Conservation (phyloP, 2,113 vertebrate genomes). For the Pungitius pungitius region DNA sequence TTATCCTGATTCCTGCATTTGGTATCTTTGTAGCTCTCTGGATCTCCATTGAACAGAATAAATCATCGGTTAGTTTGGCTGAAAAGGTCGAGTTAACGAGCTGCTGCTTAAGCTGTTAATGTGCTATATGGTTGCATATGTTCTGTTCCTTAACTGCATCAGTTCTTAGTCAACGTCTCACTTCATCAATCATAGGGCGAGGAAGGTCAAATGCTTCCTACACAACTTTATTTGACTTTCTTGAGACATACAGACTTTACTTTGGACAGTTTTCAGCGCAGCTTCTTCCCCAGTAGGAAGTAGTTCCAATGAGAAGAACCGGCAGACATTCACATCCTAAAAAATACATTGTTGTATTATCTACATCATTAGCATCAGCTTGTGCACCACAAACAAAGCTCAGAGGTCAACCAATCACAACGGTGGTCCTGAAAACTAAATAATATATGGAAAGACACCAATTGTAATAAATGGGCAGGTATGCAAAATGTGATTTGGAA, state of each 20-base stretch:
- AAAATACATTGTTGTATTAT: not conserved
- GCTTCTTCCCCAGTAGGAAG: slow-evolving; percentile 12
- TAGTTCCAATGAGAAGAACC: slow-evolving; percentile 25
- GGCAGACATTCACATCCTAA: not conserved
- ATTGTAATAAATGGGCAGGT: not conserved
- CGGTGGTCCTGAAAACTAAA: not conserved
- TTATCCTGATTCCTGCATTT: not conserved
- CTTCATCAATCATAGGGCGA: slow-evolving; percentile 28
- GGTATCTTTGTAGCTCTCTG: not conserved
- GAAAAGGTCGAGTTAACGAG: not conserved
- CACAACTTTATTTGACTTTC: slow-evolving; percentile 28
- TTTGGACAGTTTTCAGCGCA: slow-evolving; percentile 39
- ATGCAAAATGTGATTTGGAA: slow-evolving; percentile 2
- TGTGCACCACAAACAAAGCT: not conserved
- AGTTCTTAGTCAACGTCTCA: slow-evolving; percentile 12
- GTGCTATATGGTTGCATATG: not conserved
- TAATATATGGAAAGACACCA: not conserved
- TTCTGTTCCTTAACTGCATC: not conserved
- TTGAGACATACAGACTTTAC: slow-evolving; percentile 43
- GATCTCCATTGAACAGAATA: not conserved
- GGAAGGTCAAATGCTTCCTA: slow-evolving; percentile 25
- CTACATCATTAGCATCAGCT: not conserved
- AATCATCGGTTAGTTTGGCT: not conserved
- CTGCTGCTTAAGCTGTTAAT: not conserved
- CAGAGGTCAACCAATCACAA: not conserved